Evolutionary conservation across 2,113 vertebrate genomes (phyloP).

Genomic region (Stictonetta naevosa): DNA sequence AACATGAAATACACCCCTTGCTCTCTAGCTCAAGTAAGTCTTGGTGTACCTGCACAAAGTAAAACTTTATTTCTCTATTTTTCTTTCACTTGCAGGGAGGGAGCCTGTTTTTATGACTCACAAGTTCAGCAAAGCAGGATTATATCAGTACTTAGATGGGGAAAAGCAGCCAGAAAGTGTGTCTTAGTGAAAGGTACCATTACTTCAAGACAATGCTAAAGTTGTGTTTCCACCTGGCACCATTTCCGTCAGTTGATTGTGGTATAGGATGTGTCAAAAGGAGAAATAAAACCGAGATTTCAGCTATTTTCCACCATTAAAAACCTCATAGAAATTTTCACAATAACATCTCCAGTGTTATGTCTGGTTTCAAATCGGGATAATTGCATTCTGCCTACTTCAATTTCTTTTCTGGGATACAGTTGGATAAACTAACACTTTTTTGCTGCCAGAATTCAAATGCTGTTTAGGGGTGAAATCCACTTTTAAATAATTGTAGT

Average conservation of each 20-base stretch:
- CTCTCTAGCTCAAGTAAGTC: background rate
- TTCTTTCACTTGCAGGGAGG: background rate
- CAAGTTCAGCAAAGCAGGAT: background rate
- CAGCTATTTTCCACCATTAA: background rate
- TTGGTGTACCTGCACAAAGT: background rate
- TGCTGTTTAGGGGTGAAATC: background rate
- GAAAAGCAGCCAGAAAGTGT: background rate
- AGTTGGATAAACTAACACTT: background rate
- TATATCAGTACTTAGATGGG: background rate
- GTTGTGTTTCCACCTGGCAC: background rate
- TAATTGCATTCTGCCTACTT: conserved; percentile 22
- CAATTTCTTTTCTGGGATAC: background rate
- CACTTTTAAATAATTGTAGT: background rate
- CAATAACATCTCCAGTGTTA: background rate
- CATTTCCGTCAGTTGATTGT: background rate
- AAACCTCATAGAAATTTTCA: background rate
- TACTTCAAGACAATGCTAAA: background rate
- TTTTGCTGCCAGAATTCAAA: background rate
- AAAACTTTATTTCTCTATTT: background rate
- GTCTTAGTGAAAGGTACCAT: background rate
- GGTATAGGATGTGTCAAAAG: background rate
- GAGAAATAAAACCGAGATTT: background rate
- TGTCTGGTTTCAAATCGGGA: background rate
- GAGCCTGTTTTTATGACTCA: background rate
- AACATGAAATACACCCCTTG: background rate